Evolutionary conservation across 30 jellyfish, hydroid and myxozoan species (phyloP), one percentile per base, ranked within the genome.

Genomic region (Turritopsis rubra): DNA sequence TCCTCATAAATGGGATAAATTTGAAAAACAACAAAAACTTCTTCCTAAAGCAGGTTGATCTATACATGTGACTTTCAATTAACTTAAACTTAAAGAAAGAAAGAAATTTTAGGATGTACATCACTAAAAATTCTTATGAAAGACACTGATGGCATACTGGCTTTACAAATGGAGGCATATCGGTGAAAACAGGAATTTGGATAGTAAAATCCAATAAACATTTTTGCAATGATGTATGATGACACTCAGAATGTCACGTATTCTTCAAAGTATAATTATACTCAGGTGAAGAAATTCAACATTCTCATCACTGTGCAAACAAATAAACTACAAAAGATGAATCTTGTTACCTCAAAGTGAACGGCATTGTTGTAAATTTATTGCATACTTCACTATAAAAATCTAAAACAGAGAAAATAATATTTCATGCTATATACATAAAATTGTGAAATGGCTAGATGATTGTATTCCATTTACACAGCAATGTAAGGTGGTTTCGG

Each of bases 341-440:
- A 23, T n/a, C n/a, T n/a, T n/a, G n/a, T n/a, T 86, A 93, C 99
- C 99, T 93, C 84, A 93, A 75, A 20, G 99, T 88, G 79, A 93
- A 93, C 16, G 99, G 99, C 99, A 93, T 93, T 91, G 73, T 82
- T n/a, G 95, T 71, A 71, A 89, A 93, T 79, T 88, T 93, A 83
- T 88, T 93, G 90, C 93, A 73, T 29, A 89, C 99, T 70, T 93
- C 99, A 66, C 99, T 93, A 80, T 83, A 93, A 72, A 93, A 93
- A 25, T 68, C 99, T 93, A 73, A 85, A 92, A 1, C 25, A 30
- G n/a, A n/a, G n/a, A n/a, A 27, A 24, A 31, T 71, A 21, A 74
- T 1, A 82, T 16, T 1, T 1, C 28, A 68, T 68, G 30, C 7
- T n/a, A n/a, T n/a, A n/a, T n/a, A n/a, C n/a, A n/a, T n/a, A n/a